A percentile compares a stretch with the other conserved stretches of the same genome.
Evolutionary conservation across 2,113 vertebrate genomes (phyloP).

Genomic region (Phasianus colchicus): DNA sequence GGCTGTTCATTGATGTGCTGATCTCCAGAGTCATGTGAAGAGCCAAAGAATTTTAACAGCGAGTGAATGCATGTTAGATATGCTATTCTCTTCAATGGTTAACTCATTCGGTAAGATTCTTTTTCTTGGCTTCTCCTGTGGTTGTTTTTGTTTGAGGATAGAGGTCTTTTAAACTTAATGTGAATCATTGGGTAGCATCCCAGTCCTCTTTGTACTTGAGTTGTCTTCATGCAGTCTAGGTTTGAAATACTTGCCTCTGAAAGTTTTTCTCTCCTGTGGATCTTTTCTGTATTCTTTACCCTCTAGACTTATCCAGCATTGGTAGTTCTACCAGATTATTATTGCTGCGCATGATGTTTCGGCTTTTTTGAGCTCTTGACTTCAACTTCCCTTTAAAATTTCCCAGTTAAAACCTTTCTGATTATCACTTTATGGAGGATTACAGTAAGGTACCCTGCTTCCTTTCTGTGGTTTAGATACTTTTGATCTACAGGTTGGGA

Average conservation of each 20-base stretch:
- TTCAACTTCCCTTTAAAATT: background rate
- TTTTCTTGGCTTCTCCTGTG: background rate
- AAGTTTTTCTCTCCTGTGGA: background rate
- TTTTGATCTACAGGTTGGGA: background rate
- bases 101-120: background rate
- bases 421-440: background rate
- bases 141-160: background rate
- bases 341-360: background rate
- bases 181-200: background rate
- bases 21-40: background rate
- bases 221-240: background rate
- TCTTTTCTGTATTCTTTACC: background rate
- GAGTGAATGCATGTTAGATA: fast-evolving
- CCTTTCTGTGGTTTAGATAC: background rate
- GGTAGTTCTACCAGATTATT: background rate
- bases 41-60: background rate
- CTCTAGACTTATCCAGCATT: background rate
- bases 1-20: background rate
- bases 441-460: background rate
- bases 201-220: background rate
- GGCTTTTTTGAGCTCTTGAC: background rate
- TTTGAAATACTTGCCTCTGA: background rate
- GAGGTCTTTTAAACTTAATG: background rate
- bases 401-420: background rate
- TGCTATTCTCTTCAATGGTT: background rate